A percentile compares a stretch with the other conserved stretches of the same genome.
phyloP scores from a whole-genome alignment of 1,140 invertebrate genomes.

The Druon quercuslanigerum region DNA sequence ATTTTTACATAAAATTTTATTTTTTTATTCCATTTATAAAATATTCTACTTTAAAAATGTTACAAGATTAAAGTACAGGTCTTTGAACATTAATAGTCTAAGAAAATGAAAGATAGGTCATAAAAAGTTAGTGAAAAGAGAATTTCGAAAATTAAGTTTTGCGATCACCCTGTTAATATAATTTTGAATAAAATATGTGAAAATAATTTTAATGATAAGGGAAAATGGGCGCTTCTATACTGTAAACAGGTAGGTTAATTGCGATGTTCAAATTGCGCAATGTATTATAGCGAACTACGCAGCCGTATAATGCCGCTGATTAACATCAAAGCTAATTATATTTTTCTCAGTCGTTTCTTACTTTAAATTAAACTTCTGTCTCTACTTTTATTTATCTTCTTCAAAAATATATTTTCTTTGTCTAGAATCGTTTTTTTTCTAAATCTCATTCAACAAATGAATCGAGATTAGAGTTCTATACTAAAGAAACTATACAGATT shows the following conservation, averaged over 20 bases:
- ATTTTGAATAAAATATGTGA: background rate
- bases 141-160: too few species aligned
- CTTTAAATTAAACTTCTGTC: constrained; percentile 27
- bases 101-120: too few species aligned
- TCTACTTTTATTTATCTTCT: background rate
- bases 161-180: too few species aligned
- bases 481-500: too few species aligned
- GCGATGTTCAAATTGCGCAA: constrained; percentile 65
- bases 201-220: background rate
- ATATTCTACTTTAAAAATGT: too few species aligned
- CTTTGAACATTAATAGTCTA: too few species aligned
- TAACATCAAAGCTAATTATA: constrained; percentile 68
- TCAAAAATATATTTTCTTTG: background rate
- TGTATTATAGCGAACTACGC: constrained; percentile 55
- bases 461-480: background rate
- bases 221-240: constrained; percentile 1
- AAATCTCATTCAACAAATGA: background rate
- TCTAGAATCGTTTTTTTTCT: background rate
- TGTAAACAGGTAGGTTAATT: constrained; percentile 54
- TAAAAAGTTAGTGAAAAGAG: too few species aligned
- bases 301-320: constrained; percentile 57
- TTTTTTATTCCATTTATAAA: too few species aligned
- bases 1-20: too few species aligned
- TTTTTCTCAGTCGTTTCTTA: constrained; percentile 39
- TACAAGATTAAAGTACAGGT: too few species aligned